A percentile compares a stretch with the other conserved stretches of the same genome.
Evolutionary conservation across 2,888 invertebrate genomes (phyloP).

Genomic region (Perdita meconis): DNA sequence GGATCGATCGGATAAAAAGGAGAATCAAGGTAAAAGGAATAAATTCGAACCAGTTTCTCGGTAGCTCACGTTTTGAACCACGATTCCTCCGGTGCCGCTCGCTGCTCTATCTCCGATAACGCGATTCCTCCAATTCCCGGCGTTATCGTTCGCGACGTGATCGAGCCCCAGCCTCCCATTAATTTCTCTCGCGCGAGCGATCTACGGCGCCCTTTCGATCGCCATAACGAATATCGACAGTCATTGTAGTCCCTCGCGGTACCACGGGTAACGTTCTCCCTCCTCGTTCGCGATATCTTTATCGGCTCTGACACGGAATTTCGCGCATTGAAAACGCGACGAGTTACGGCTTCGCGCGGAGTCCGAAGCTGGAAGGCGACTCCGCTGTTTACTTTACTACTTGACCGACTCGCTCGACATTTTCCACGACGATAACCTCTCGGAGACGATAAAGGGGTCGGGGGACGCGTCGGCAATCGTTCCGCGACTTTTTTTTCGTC

Average conservation of each 20-base stretch:
- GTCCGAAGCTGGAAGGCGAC: slow-evolving; percentile 24
- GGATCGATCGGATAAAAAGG: slow-evolving; percentile 57
- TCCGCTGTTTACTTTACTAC: slow-evolving; percentile 4
- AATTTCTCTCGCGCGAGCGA: background rate
- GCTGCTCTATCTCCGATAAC: slow-evolving; percentile 10
- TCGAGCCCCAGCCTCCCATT: background rate
- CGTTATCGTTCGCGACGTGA: background rate
- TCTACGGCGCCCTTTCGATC: background rate
- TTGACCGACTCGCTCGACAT: slow-evolving; percentile 4
- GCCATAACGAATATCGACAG: background rate
- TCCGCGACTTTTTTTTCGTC: slow-evolving; percentile 6
- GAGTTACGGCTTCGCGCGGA: background rate
- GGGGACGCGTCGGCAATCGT: slow-evolving; percentile 1
- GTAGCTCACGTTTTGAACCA: slow-evolving; percentile 41
- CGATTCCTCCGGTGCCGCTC: slow-evolving; percentile 19
- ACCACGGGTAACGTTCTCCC: slow-evolving; percentile 16
- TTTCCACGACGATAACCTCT: background rate
- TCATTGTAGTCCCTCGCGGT: background rate
- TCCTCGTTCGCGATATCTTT: background rate
- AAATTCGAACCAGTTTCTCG: slow-evolving; percentile 53
- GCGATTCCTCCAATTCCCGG: slow-evolving; percentile 4
- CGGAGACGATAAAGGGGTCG: background rate
- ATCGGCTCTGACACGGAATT: background rate
- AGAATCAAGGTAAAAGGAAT: slow-evolving; percentile 46
- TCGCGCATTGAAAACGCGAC: background rate